phyloP scores from a whole-genome alignment of 2,113 vertebrate genomes.

The Siniperca knerii region DNA sequence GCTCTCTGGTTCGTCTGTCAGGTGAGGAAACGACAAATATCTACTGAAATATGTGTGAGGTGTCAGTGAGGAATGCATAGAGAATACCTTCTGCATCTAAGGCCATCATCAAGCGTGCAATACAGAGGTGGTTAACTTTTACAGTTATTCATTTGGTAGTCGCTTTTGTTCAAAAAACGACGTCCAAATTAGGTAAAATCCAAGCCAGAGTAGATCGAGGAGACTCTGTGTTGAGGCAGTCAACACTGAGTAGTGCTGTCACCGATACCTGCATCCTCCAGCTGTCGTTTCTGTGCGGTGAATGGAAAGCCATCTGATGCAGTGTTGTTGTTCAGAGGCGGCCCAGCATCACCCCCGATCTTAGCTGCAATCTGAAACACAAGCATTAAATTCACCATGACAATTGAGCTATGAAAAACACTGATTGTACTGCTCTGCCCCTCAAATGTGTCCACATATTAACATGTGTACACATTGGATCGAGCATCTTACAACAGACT shows the following conservation, averaged over 20 bases:
- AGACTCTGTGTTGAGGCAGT: background rate
- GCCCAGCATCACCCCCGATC: conserved; percentile 88
- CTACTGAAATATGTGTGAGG: background rate
- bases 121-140: background rate
- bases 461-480: background rate
- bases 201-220: background rate
- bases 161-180: background rate
- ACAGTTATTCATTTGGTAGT: background rate
- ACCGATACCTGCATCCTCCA: conserved; percentile 89
- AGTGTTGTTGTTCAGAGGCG: conserved; percentile 87
- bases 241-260: background rate
- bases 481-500: background rate
- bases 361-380: conserved; percentile 89
- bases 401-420: background rate
- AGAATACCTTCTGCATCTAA: background rate
- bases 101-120: background rate
- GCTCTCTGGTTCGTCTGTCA: conserved; percentile 90
- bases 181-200: background rate
- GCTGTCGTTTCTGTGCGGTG: conserved; percentile 88
- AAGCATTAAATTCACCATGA: background rate
- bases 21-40: conserved; percentile 22
- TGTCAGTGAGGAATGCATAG: background rate
- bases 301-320: conserved; percentile 87
- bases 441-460: background rate
- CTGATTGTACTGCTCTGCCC: background rate